Evolutionary conservation across 2,113 vertebrate species (phyloP), one percentile per base, ranked within the genome.

Genomic region (Cepphus grylle): DNA sequence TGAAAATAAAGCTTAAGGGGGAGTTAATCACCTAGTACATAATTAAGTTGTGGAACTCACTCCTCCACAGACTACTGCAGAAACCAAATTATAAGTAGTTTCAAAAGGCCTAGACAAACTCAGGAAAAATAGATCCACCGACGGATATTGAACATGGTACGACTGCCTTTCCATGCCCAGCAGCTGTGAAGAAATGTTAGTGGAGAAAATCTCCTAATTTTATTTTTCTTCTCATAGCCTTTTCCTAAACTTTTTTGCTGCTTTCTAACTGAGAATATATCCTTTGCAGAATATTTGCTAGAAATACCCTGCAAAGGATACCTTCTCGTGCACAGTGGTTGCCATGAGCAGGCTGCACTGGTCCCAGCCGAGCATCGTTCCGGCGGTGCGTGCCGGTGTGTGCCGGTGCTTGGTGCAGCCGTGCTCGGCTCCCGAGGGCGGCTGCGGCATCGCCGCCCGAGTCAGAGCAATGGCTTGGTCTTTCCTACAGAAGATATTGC

Each of bases 361-460:
- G 0, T 4, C 11, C 53, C 59, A 29, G 71, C 20, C 0, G 19
- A 20, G 47, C 55, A 17, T 12, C 30, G 3, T 43, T 32, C 66
- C 3, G 8, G 8, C 5, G 3, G 5, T 8, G 23, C 2, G 3
- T 14, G 6, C 38, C 3, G 26, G 21, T 13, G 10, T 1, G 17
- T 6, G 26, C 6, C 82, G 2, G 0, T 2, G 11, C 45, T 30
- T 11, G 3, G 30, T 12, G 63, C 43, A 27, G 40, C 66, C 7
- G 5, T 12, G 34, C 52, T 12, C 66, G 21, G 72, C 23, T 73
- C 67, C n/a, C 12, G 5, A n/a, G 40, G 43, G 56, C 21, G 27
- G 59, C 59, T 32, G 36, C 47, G 25, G 30, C 34, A 50, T n/a
- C 15, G 3, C 67, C 69, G 9, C 76, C 5, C 1, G 27, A 15